A percentile compares a stretch with the other conserved stretches of the same genome.
These are phyloP conservation scores for Gouania willdenowi DNA, from an alignment of 2,797 vertebrate species.

Conservation along the genomic window DNA sequence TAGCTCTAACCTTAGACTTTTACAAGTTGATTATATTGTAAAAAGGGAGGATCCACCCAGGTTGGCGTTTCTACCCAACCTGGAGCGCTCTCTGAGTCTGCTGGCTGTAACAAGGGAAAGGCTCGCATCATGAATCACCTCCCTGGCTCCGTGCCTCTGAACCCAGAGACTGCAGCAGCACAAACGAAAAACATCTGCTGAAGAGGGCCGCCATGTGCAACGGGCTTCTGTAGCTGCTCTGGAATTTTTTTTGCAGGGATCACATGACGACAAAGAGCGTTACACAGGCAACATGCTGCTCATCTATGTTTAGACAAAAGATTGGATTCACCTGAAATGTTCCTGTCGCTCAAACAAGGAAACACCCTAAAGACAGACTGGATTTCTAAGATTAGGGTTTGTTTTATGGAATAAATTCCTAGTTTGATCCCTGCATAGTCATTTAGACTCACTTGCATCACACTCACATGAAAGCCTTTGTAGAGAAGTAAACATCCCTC, in stretches of 20 bases:
- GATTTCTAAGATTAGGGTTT: conserved; percentile 16
- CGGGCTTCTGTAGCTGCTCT: conserved; percentile 58
- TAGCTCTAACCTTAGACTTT: background rate
- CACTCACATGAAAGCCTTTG: background rate
- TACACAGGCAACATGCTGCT: conserved; percentile 37
- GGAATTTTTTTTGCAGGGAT: conserved; percentile 65
- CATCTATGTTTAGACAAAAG: conserved; percentile 37
- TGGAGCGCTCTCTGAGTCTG: conserved; percentile 39
- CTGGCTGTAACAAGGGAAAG: conserved; percentile 60
- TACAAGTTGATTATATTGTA: conserved; percentile 19
- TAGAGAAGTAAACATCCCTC: conserved; percentile 5
- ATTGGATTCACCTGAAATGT: conserved; percentile 15
- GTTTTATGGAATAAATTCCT: conserved; percentile 15
- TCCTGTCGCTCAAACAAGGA: background rate
- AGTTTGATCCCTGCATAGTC: conserved; percentile 20
- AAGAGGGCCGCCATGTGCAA: conserved; percentile 63
- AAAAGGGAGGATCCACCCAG: conserved; percentile 24
- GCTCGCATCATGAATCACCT: conserved; percentile 75
- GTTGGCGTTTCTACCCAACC: conserved; percentile 44
- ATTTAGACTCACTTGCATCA: conserved; percentile 15
- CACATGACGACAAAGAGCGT: conserved; percentile 65
- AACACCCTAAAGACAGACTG: conserved; percentile 26
- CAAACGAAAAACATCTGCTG: conserved; percentile 82
- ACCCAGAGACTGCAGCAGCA: conserved; percentile 57
- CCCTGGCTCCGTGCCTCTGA: conserved; percentile 62